A percentile compares a stretch with the other conserved stretches of the same genome.
Evolutionary conservation across 35 echinoderm and acorn worm species (phyloP).

Genomic region (Apostichopus californicus): DNA sequence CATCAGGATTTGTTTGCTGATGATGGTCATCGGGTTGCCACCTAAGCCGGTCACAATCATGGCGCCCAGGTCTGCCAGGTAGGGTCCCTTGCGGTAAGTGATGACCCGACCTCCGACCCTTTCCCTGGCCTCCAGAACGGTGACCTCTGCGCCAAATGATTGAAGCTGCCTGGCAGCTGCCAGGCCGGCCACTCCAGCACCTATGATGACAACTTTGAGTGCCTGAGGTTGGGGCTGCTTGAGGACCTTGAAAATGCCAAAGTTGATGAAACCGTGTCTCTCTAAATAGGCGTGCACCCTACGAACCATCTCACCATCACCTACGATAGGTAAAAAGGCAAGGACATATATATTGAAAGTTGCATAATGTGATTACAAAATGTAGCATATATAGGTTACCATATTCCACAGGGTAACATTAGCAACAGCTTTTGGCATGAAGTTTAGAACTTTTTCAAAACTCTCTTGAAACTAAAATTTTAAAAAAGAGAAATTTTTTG

Average conservation of each 20-base stretch:
- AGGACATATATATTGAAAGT: neutral
- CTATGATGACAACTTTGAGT: slow-evolving; percentile 60
- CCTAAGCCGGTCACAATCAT: slow-evolving; percentile 98
- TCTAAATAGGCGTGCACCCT: slow-evolving; percentile 93
- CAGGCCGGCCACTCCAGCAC: slow-evolving; percentile 92
- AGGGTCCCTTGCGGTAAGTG: slow-evolving; percentile 90
- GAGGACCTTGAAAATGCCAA: slow-evolving; percentile 85
- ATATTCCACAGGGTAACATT: neutral
- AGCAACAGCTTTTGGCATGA: no score
- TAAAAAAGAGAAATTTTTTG: no score
- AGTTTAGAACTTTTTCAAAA: no score
- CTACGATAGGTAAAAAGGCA: slow-evolving; percentile 25
- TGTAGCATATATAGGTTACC: no score
- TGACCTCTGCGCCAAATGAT: slow-evolving; percentile 94
- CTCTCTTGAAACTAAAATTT: no score
- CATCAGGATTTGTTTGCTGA: slow-evolving; percentile 99
- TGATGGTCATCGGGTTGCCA: slow-evolving; percentile 95
- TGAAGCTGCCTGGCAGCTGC: slow-evolving; percentile 92
- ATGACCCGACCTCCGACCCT: slow-evolving; percentile 93
- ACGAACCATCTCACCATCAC: slow-evolving; percentile 86
- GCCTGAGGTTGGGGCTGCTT: slow-evolving; percentile 63
- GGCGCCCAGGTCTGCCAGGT: slow-evolving; percentile 95
- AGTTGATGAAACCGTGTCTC: slow-evolving; percentile 97
- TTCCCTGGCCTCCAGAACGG: slow-evolving; percentile 90
- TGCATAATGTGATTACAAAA: neutral